A percentile compares a stretch with the other conserved stretches of the same genome.
These are phyloP conservation scores for Cinclus mexicanus DNA, from an alignment of 2,113 vertebrate genomes.

Conservation along the genomic window DNA sequence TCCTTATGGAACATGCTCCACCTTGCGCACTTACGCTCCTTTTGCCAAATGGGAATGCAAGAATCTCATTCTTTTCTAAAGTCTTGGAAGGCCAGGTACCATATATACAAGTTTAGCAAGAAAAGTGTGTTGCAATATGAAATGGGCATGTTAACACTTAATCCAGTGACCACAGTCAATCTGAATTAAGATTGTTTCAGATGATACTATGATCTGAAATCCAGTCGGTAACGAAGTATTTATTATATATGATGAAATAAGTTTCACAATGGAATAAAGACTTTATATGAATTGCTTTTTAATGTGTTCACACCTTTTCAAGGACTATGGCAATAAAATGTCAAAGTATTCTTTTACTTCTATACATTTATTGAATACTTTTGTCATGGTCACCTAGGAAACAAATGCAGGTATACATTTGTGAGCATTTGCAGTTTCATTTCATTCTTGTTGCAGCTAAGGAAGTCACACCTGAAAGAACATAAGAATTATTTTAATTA, in stretches of 20 bases:
- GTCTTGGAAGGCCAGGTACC: background rate
- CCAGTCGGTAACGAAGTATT: background rate
- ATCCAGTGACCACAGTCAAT: background rate
- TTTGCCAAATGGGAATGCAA: background rate
- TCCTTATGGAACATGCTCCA: background rate
- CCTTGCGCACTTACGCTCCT: background rate
- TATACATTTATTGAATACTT: background rate
- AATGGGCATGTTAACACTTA: background rate
- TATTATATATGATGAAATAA: background rate
- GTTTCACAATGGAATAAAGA: background rate
- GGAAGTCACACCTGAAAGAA: background rate
- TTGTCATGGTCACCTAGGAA: conserved; percentile 2
- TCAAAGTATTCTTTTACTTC: background rate
- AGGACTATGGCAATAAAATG: background rate
- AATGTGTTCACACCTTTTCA: background rate
- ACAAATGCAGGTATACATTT: background rate
- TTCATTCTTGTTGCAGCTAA: background rate
- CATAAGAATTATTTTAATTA: background rate
- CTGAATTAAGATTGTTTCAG: background rate
- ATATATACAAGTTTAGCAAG: background rate
- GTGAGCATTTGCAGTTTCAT: background rate
- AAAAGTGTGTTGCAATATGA: background rate
- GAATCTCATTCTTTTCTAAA: background rate
- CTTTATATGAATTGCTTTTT: background rate
- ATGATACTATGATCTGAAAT: background rate